Base-by-base conservation (phyloP, 1,140 invertebrate species). In the Branchinecta lindahli region DNA sequence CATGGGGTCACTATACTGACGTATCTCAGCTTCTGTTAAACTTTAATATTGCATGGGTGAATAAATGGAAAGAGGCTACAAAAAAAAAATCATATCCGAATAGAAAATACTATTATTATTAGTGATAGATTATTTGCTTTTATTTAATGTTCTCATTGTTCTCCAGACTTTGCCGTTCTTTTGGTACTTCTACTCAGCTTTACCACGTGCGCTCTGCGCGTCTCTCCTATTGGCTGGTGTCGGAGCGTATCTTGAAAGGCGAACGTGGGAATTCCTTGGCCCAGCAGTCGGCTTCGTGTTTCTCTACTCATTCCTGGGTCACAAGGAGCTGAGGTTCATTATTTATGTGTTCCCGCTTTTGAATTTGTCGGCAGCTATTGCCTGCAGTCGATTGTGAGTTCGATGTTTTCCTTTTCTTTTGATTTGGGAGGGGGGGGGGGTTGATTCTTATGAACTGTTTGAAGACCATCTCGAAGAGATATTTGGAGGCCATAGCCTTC, bases 131-230 rank as follows among this genome's bases (percentile, higher is more conserved):
- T 1, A 33, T 33, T 33, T 33, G 33, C 33, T 69, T 68, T 72
- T 67, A 52, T 68, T 66, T 70, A 10, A 67, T 70, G 10, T 46
- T 52, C 5, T 46, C 10, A 81, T 79, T 78, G 80, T 80, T 73
- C 72, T 66, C 72, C 79, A 95, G 91, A 96, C 91, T 66, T 90
- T 87, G 61, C 96, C 96, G 71, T 97, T 96, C 79, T 78, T 93
- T 9, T 99, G 97, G 97, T 99, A 99, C 79, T 97, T 98, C 78
- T 97, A 95, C 79, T 98, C 94, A 46, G 96, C 94, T 1, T 79
- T 99, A 44, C 96, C 96, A 2, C 82, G 95, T 71, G 90, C 91
- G 7, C 81, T 99, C 75, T 88, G 86, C 3, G 81, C 87, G 6
- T 93, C 92, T 66, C 77, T 92, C 33, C 76, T 93, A 15, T 80